Conservation (phyloP, 2,113 vertebrate genomes). For the Tringa solitaria region DNA sequence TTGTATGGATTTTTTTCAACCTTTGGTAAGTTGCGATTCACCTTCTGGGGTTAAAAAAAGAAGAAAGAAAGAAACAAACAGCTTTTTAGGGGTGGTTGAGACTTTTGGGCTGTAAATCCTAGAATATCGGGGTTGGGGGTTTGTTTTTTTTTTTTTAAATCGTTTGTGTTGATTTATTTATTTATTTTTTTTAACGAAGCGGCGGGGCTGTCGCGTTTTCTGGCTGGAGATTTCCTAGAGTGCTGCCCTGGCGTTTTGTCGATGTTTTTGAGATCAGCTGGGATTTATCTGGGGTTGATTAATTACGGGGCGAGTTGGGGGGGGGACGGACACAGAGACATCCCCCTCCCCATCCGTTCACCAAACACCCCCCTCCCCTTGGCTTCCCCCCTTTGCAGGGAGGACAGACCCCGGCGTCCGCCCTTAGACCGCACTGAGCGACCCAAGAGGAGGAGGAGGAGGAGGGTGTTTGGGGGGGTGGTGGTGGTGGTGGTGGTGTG, state of each 20-base stretch:
- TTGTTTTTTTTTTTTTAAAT: neutral
- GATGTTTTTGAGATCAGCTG: neutral
- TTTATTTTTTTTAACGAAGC: neutral
- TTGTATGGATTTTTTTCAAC: slow-evolving; percentile 71
- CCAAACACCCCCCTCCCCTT: neutral
- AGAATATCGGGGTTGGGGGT: fast-evolving
- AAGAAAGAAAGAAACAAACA: neutral
- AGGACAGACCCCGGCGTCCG: slow-evolving; percentile 13
- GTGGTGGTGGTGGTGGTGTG: neutral
- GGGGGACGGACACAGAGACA: neutral
- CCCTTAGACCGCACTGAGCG: slow-evolving; percentile 49
- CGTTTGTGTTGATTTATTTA: neutral
- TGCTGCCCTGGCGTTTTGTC: neutral
- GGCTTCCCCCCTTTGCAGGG: slow-evolving; percentile 48
- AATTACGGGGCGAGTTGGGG: neutral
- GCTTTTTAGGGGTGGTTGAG: neutral
- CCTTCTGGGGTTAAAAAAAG: slow-evolving; percentile 8
- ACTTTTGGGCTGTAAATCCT: neutral
- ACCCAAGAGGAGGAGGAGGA: neutral
- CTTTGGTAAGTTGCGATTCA: slow-evolving; percentile 66
- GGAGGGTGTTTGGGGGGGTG: neutral
- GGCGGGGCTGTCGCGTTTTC: neutral
- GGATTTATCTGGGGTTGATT: neutral
- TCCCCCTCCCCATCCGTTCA: neutral
- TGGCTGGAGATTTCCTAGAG: slow-evolving; percentile 16